Conservation (phyloP, 2,797 vertebrate species). For the Halcyon leucocephala region DNA sequence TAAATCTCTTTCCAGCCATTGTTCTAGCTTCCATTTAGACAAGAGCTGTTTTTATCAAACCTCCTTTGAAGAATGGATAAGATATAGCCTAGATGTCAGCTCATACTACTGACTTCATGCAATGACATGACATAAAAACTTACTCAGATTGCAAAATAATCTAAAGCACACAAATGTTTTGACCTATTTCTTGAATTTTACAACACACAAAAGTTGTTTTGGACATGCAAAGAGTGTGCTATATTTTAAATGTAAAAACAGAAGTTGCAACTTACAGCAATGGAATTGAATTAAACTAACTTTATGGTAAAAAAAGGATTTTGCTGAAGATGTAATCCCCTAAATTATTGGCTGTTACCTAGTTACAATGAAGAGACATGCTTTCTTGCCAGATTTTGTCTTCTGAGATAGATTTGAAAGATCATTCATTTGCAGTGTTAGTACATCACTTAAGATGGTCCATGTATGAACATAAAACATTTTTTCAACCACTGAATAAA, state of each 20-base stretch:
- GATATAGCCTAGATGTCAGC: not conserved
- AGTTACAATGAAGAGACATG: not conserved
- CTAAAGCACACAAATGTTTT: not conserved
- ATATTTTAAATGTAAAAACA: not conserved
- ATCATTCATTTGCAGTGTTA: not conserved
- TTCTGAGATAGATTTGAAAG: not conserved
- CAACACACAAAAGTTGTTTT: not conserved
- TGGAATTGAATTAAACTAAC: not conserved
- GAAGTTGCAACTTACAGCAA: not conserved
- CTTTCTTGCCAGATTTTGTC: not conserved
- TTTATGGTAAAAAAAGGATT: not conserved
- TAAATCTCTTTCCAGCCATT: not conserved
- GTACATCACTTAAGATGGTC: not conserved
- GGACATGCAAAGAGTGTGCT: not conserved
- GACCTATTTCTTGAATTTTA: not conserved
- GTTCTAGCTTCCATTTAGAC: not conserved
- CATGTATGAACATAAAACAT: not conserved
- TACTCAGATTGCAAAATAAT: not conserved
- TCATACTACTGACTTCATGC: not conserved
- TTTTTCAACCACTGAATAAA: not conserved
- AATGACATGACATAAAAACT: not conserved
- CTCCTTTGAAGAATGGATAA: not conserved
- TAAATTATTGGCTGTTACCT: not conserved
- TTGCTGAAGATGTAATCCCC: not conserved
- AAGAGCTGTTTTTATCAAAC: not conserved